Percentiles rank a stretch among this genome's conserved stretches.
Evolutionary conservation across 1,140 invertebrate genomes (phyloP).

Genomic region (Druon quercuslanigerum): DNA sequence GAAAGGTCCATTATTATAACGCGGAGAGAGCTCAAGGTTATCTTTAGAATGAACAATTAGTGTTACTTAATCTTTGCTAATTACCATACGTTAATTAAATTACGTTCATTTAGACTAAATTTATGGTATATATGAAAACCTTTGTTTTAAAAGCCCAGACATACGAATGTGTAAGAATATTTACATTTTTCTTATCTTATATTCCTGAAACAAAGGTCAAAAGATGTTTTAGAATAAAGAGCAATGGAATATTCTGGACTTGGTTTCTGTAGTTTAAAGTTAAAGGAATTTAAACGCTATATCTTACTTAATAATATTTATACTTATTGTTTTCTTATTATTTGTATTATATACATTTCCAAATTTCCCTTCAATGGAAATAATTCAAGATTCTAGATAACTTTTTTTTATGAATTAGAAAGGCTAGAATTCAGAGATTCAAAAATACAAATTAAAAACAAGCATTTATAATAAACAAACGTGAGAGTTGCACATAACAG

Average conservation of each 20-base stretch:
- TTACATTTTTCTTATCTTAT: neutral
- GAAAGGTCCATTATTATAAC: conserved; percentile 1
- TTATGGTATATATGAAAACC: too few species aligned
- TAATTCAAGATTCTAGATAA: too few species aligned
- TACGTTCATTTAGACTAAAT: too few species aligned
- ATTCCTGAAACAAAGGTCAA: neutral
- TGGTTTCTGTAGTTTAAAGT: neutral
- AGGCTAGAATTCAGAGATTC: too few species aligned
- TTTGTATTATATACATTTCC: neutral
- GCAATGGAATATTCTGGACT: neutral
- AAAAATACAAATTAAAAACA: too few species aligned
- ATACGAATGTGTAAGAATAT: neutral
- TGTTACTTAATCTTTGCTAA: neutral
- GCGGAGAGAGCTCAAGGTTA: conserved; percentile 11
- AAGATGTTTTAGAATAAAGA: neutral
- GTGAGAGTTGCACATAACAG: too few species aligned
- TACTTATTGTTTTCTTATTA: neutral
- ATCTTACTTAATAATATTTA: neutral
- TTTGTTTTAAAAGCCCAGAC: too few species aligned
- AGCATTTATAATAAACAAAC: too few species aligned
- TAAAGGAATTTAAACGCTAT: neutral
- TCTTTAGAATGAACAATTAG: neutral
- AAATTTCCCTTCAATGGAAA: too few species aligned
- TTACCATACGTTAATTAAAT: too few species aligned
- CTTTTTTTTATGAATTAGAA: too few species aligned